Evolutionary conservation across 2,797 vertebrate genomes (phyloP), one percentile per base, ranked within the genome.

Genomic region (Oceanodroma leucorhoa): DNA sequence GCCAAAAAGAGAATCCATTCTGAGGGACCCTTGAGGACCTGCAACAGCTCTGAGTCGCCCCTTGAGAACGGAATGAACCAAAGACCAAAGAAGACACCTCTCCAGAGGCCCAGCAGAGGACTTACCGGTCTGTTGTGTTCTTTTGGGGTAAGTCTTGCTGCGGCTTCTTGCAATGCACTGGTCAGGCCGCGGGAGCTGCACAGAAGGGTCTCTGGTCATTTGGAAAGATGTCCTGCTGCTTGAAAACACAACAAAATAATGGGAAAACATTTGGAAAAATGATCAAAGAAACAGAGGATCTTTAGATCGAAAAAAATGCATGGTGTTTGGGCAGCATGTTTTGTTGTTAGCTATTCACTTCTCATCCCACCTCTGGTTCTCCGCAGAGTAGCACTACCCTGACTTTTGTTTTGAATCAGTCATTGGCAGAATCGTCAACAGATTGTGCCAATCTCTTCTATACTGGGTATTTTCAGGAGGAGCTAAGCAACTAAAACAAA

Each of bases 91-190:
- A 75, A 13, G 29, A 34, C 27, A 45, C 23, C 18, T 72, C 13
- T 27, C 9, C 48, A 36, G 6, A 66, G 14, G 51, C 50, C 54
- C 55, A 72, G 53, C 53, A 92, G 60, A 91, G 32, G 40, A 90
- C 97, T 98, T 90, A 99, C 98, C 98, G 38, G 96, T 76, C 24
- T 97, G 97, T n/a, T 98, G 98, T 48, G 80, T 83, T 94, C 98
- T 98, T 97, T 99, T 99, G 17, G 98, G 98, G 73, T 99, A 99
- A 5, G 98, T 99, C 96, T 99, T 99, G 94, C 99, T 99, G 86
- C 98, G 98, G 93, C 98, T 98, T 93, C 98, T 98, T 83, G 97
- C 97, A 95, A 99, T 98, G 73, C 96, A 97, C 89, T 98, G 98
- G 94, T 98, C 97, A 30, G 98, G 98, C 80, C 99, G 98, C 0